Conservation (phyloP, 2,113 vertebrate species). For the Grammomys dolichurus region DNA sequence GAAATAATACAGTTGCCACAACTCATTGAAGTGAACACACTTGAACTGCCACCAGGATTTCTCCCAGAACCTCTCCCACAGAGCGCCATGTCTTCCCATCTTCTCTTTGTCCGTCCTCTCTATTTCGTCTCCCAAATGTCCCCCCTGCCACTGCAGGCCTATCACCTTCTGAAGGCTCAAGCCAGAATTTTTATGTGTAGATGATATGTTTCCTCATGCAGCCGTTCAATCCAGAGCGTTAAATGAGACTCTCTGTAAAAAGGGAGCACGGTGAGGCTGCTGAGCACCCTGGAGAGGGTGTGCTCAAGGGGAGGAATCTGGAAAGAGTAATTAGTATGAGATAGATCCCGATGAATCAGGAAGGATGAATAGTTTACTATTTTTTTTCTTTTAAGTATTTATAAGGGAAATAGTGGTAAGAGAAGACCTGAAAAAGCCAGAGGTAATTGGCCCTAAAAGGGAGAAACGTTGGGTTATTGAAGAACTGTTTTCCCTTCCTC, state of each 20-base stretch:
- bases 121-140: not conserved
- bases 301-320: not conserved
- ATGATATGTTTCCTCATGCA: not conserved
- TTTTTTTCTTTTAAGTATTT: constrained; percentile 33
- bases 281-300: not conserved
- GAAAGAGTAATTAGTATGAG: not conserved
- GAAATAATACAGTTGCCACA: not conserved
- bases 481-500: constrained; percentile 63
- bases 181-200: not conserved
- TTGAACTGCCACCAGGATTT: constrained; percentile 35
- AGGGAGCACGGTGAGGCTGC: not conserved
- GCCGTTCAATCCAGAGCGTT: not conserved
- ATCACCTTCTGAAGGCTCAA: not conserved
- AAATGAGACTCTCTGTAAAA: constrained; percentile 9
- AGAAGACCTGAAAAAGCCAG: constrained; percentile 55
- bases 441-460: constrained; percentile 66
- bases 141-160: not conserved
- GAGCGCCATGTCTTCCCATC: not conserved
- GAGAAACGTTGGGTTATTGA: constrained; percentile 71
- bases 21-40: constrained; percentile 51
- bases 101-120: not conserved
- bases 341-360: not conserved
- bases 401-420: not conserved
- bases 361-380: not conserved
- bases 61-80: constrained; percentile 23